Percentiles rank a stretch among this genome's conserved stretches.
Conservation (phyloP, 2,888 invertebrate species). For the Thera britannica region DNA sequence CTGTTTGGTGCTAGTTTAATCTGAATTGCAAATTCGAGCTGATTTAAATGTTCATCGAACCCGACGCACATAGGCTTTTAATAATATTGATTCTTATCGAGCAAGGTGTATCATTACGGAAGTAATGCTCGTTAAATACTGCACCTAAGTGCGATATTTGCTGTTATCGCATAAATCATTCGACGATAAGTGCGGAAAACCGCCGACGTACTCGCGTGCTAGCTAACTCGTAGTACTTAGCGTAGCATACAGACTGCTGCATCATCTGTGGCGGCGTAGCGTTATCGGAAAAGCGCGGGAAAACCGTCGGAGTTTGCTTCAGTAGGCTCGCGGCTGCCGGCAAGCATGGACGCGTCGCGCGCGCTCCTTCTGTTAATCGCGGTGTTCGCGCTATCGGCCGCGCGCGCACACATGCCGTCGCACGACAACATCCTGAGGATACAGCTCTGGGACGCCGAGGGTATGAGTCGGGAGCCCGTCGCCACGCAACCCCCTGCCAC, state of each 20-base stretch:
- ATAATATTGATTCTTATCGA: constrained; percentile 37
- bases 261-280: constrained; percentile 48
- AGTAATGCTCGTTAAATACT: constrained; percentile 41
- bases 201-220: constrained; percentile 41
- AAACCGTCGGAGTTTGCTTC: constrained; percentile 62
- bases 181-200: constrained; percentile 60
- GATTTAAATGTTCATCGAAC: constrained; percentile 18
- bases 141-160: constrained; percentile 43
- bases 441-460: constrained; percentile 80
- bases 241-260: constrained; percentile 32
- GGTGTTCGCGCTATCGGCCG: constrained; percentile 69
- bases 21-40: constrained; percentile 27
- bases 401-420: constrained; percentile 73
- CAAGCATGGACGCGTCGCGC: constrained; percentile 74
- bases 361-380: constrained; percentile 65
- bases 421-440: constrained; percentile 79
- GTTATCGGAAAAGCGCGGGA: constrained; percentile 83
- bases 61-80: constrained; percentile 3
- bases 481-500: constrained; percentile 48
- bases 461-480: constrained; percentile 70
- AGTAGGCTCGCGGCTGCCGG: constrained; percentile 79
- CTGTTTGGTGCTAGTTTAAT: constrained; percentile 23
- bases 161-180: constrained; percentile 67
- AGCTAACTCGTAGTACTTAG: constrained; percentile 37
- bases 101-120: constrained; percentile 37